Base-by-base conservation (phyloP, 2,888 invertebrate species). In the Stenoptilia bipunctidactyla region DNA sequence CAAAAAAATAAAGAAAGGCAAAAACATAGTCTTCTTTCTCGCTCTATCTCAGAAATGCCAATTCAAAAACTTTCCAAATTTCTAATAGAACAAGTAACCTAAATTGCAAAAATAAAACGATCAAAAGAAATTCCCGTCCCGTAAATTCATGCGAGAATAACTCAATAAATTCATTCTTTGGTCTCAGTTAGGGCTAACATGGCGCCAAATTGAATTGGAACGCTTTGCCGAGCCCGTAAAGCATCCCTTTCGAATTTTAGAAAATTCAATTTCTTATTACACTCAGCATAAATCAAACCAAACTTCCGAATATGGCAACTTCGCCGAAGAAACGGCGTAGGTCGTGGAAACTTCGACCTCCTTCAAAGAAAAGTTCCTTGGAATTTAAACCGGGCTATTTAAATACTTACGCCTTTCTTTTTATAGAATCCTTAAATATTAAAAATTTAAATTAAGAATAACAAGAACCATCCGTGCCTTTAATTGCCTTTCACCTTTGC, bases 121-220 rank as follows among this genome's bases (percentile, higher is more conserved):
- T 77, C 71, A 75, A 75, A 71, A 70, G 53, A 52, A 15, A 53
- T 48, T 49, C 59, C 51, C 52, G 57, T n/a, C 55, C 50, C 52
- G 56, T 49, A 55, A 61, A 67, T 57, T 66, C 60, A 58, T 52
- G 66, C 69, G 66, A 47, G 52, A 55, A 61, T 74, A 73, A 76
- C 62, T 64, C 60, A 66, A 75, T 75, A 71, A 71, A 68, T 63
- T 66, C 59, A 57, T 56, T 62, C 67, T 63, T 64, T 56, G 58
- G 62, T 50, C 56, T 49, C 55, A 53, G 54, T 60, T 59, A 49
- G 40, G 46, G 48, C 57, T 56, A 64, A 65, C 59, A 55, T 58
- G 56, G 66, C 73, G 70, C 60, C 51, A 77, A 80, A 82, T 82
- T 66, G 71, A 72, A 75, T 79, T 61, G 55, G 45, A 54, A 62